Percentiles rank a stretch among this genome's conserved stretches.
Conservation (phyloP, 2,888 invertebrate genomes). For the Cynaeus angustus region DNA sequence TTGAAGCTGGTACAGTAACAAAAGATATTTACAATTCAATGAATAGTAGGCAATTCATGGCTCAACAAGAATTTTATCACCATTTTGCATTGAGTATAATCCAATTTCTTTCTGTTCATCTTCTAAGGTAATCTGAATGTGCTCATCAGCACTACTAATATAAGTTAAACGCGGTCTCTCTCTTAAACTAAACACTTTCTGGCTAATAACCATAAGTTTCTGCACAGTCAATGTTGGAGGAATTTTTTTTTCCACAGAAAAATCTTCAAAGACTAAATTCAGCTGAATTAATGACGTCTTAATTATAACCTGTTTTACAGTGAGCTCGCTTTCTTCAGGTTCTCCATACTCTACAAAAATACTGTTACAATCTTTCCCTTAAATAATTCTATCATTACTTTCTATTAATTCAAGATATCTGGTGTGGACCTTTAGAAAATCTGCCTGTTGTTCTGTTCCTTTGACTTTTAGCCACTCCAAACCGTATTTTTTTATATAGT, state of each 20-base stretch:
- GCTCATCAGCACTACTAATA: conserved; percentile 75
- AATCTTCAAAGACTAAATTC: conserved; percentile 74
- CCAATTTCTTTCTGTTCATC: conserved; percentile 88
- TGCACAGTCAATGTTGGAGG: conserved; percentile 87
- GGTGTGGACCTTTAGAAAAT: conserved; percentile 82
- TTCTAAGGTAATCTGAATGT: conserved; percentile 83
- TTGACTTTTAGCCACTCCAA: conserved; percentile 80
- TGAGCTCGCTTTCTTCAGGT: conserved; percentile 84
- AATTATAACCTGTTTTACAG: conserved; percentile 75
- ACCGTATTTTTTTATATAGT: conserved; percentile 90
- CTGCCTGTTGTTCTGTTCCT: conserved; percentile 69
- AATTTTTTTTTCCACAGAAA: conserved; percentile 79
- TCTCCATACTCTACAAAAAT: conserved; percentile 84
- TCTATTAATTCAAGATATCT: conserved; percentile 83
- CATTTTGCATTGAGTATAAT: conserved; percentile 89
- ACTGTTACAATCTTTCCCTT: conserved; percentile 13
- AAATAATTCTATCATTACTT: conserved; percentile 72
- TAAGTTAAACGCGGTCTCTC: conserved; percentile 72
- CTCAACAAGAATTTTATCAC: conserved; percentile 81
- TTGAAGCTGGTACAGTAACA: conserved; percentile 7
- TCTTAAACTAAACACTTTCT: conserved; percentile 80
- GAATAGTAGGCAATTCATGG: conserved; percentile 3
- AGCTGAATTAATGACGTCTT: conserved; percentile 81
- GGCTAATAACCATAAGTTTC: conserved; percentile 86
- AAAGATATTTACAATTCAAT: conserved; percentile 22